Evolutionary conservation across 2,888 invertebrate species (phyloP).

Genomic region (Ariolimax columbianus): DNA sequence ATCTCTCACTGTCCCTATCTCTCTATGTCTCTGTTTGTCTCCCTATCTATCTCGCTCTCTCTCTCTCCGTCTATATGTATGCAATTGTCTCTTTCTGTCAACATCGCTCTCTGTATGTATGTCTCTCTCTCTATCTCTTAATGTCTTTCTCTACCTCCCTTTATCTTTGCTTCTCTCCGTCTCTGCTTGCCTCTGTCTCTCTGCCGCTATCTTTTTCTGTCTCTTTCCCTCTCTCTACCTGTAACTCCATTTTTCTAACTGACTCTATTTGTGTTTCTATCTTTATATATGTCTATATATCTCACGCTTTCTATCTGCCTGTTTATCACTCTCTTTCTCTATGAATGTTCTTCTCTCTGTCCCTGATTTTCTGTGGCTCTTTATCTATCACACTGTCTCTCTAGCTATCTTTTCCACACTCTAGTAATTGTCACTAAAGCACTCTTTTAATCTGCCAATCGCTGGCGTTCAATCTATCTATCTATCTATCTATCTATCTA

Average conservation of each 20-base stretch:
- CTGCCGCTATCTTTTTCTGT: background rate
- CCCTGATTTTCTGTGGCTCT: background rate
- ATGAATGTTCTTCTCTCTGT: too few species aligned
- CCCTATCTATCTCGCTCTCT: background rate
- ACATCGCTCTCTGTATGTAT: background rate
- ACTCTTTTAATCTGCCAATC: too few species aligned
- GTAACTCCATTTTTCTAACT: too few species aligned
- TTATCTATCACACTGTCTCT: background rate
- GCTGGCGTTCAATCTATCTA: background rate
- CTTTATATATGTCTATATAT: too few species aligned
- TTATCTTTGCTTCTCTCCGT: background rate
- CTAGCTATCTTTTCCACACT: background rate
- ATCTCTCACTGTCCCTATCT: background rate
- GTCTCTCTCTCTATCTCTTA: too few species aligned
- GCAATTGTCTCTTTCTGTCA: too few species aligned
- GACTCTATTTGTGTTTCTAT: too few species aligned
- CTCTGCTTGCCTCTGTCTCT: background rate
- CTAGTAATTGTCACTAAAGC: too few species aligned
- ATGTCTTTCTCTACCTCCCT: background rate
- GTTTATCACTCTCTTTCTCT: too few species aligned
- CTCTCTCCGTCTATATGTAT: too few species aligned
- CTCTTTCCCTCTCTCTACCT: background rate
- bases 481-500: background rate
- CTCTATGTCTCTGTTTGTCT: background rate
- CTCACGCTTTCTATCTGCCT: too few species aligned